A percentile compares a stretch with the other conserved stretches of the same genome.
phyloP scores from a whole-genome alignment of 2,113 vertebrate genomes.

The Zosterops borbonicus region DNA sequence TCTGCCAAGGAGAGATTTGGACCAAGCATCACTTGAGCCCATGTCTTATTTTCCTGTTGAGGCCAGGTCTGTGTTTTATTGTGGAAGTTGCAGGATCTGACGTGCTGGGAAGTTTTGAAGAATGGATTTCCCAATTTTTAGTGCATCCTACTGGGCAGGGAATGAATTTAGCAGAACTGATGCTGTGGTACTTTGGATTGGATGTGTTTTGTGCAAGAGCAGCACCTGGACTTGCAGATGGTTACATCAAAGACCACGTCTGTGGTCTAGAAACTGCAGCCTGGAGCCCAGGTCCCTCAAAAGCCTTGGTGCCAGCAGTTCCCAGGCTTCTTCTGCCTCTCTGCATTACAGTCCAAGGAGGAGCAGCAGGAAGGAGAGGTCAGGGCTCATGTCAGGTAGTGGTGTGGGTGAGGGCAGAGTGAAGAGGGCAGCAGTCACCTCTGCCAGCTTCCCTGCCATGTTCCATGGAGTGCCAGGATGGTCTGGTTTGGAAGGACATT shows the following conservation, averaged over 20 bases:
- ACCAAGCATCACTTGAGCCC: neutral
- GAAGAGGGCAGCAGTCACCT: neutral
- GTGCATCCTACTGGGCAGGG: neutral
- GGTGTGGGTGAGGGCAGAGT: neutral
- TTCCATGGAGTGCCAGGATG: neutral
- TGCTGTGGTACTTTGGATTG: rapidly evolving
- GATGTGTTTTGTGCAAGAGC: neutral
- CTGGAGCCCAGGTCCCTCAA: neutral
- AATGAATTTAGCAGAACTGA: neutral
- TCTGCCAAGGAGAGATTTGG: neutral
- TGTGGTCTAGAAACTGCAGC: neutral
- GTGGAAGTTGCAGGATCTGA: neutral
- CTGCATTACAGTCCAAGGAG: neutral
- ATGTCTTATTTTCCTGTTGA: rapidly evolving
- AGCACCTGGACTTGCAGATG: neutral
- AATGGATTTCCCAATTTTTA: neutral
- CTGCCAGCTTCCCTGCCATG: neutral
- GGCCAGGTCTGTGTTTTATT: neutral
- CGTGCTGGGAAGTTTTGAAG: neutral
- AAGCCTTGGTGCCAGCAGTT: neutral
- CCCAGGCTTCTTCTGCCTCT: neutral
- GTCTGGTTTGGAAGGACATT: neutral
- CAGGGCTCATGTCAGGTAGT: neutral
- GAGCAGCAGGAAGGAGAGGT: neutral
- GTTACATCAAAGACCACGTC: neutral